Evolutionary conservation across 2,888 invertebrate species (phyloP).

Genomic region (Erannis defoliaria): DNA sequence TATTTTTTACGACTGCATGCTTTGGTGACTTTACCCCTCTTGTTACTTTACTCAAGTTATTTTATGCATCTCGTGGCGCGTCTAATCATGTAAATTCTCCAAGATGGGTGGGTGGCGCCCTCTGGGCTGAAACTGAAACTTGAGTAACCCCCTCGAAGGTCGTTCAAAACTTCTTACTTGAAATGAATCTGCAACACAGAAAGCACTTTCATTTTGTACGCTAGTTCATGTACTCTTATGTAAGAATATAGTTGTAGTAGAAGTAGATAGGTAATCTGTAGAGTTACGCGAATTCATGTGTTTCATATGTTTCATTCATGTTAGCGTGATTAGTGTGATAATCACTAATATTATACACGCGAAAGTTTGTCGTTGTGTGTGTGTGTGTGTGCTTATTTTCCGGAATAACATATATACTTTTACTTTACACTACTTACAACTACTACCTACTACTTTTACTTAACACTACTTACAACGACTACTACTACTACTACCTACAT

Average conservation of each 20-base stretch:
- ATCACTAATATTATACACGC: too few species aligned
- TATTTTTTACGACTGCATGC: constrained; percentile 33
- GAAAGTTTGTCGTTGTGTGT: too few species aligned
- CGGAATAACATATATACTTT: too few species aligned
- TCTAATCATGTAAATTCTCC: constrained; percentile 82
- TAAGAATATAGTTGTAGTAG: neutral
- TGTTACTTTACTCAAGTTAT: constrained; percentile 52
- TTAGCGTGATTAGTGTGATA: too few species aligned
- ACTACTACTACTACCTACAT: too few species aligned
- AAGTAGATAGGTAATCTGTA: too few species aligned
- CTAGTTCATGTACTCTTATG: constrained; percentile 42
- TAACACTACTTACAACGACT: too few species aligned
- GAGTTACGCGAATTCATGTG: too few species aligned
- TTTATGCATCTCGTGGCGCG: constrained; percentile 70
- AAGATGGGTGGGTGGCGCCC: constrained; percentile 71
- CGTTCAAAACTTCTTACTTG: constrained; percentile 81
- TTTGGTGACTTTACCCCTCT: constrained; percentile 46
- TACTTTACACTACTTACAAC: too few species aligned
- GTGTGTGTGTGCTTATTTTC: too few species aligned
- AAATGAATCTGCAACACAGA: constrained; percentile 76
- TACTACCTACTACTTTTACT: too few species aligned
- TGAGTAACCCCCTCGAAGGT: constrained; percentile 78
- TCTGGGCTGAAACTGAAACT: constrained; percentile 79
- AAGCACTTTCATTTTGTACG: constrained; percentile 78
- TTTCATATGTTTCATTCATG: too few species aligned